Evolutionary conservation across 2,797 vertebrate species (phyloP), one percentile per base, ranked within the genome.

Genomic region (Crypturellus tataupa): DNA sequence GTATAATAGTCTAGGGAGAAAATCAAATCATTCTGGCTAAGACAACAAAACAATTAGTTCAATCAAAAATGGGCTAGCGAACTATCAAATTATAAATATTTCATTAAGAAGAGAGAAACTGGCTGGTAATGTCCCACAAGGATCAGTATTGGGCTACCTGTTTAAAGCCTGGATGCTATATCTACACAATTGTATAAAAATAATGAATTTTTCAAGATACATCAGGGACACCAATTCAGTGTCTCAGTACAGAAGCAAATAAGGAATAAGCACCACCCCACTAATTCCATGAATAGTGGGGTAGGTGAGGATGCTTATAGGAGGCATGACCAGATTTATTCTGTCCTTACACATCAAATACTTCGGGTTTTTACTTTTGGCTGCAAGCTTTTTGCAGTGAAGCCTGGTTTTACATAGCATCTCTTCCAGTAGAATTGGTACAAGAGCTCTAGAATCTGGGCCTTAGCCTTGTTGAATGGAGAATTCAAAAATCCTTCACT

Each of bases 21-120:
- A 90, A 90, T 31, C n/a, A 87, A 63, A 87, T 68, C 53, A 60
- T 21, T 89, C 91, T 95, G 31, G 10, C 37, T 87, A 63, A 62
- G 37, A 62, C 46, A 42, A 59, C 29, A 79, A 59, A 40, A 60
- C 11, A 78, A 68, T 78, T 80, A 71, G 6, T 46, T 73, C 55
- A 70, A 59, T 77, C 60, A 72, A 88, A 94, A 72, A 14, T 53
- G 89, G 39, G 3, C 10, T 80, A 71, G 21, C 87, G 62, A 87
- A 33, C 13, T 88, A 59, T 33, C 39, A 92, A 80, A 78, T 19
- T 59, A 59, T 55, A 69, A 85, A 70, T 72, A 83, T 75, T 46
- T 85, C 21, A 85, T 40, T 62, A 59, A 77, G 35, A 53, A 65
- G 37, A 75, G 44, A 72, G 35, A 76, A 94, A 81, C 25, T 72